Conservation (phyloP, 1,140 invertebrate genomes). For the Drosophila obscura region DNA sequence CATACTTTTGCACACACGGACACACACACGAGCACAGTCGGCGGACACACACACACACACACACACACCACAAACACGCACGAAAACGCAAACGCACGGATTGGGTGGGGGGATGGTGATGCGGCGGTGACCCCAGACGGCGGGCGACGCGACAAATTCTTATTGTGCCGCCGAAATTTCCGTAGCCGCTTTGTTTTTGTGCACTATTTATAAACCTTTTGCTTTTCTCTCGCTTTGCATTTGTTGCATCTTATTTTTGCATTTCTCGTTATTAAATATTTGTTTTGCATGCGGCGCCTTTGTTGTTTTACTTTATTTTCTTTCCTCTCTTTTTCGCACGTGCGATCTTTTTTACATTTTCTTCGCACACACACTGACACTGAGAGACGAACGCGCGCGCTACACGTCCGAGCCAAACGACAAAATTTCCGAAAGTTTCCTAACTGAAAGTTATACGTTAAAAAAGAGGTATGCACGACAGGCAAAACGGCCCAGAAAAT, state of each 20-base stretch:
- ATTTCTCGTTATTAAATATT: slow-evolving; percentile 64
- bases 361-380: slow-evolving; percentile 9
- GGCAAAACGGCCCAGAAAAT: too few species aligned
- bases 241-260: slow-evolving; percentile 51
- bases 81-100: slow-evolving; percentile 9
- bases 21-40: slow-evolving; percentile 16
- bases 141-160: slow-evolving; percentile 53
- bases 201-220: slow-evolving; percentile 77
- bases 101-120: slow-evolving; percentile 37
- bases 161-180: slow-evolving; percentile 36
- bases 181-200: slow-evolving; percentile 37
- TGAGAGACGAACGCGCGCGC: neutral
- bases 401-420: neutral
- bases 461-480: too few species aligned
- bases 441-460: too few species aligned
- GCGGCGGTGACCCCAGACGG: slow-evolving; percentile 12
- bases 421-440: too few species aligned
- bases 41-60: slow-evolving; percentile 36
- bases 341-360: slow-evolving; percentile 49
- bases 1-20: slow-evolving; percentile 36
- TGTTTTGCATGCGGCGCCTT: slow-evolving; percentile 41
- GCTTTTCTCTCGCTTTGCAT: slow-evolving; percentile 17
- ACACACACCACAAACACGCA: slow-evolving; percentile 20
- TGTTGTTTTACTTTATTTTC: slow-evolving; percentile 11
- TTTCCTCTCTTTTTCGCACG: slow-evolving; percentile 48